A percentile compares a stretch with the other conserved stretches of the same genome.
Evolutionary conservation across 2,113 vertebrate species (phyloP).

Genomic region (Dasyprocta punctata): DNA sequence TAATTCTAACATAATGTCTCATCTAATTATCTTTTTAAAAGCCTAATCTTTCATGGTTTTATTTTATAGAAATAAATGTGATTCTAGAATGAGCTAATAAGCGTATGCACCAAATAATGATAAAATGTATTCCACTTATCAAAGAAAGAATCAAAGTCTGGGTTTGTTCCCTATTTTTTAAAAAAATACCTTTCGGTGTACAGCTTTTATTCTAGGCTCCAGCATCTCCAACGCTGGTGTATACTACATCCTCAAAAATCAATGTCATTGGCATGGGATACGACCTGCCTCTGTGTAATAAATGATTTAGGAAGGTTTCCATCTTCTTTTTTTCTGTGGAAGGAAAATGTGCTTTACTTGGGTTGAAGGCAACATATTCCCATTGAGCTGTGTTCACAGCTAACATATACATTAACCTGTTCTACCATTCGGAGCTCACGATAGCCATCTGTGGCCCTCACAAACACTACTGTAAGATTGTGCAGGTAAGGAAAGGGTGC

Average conservation of each 20-base stretch:
- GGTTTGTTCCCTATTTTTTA: not conserved
- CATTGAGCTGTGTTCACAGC: not conserved
- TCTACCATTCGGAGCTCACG: not conserved
- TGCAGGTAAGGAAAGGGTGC: not conserved
- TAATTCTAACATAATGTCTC: not conserved
- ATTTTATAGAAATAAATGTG: constrained; percentile 12
- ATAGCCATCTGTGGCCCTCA: not conserved
- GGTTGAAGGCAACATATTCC: not conserved
- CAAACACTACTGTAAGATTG: not conserved
- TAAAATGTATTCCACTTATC: constrained; percentile 36
- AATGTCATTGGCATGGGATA: not conserved
- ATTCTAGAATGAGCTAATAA: not conserved
- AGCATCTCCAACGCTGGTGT: not conserved
- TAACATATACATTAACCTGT: not conserved
- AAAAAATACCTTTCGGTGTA: not conserved
- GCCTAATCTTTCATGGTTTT: not conserved
- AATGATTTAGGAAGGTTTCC: not conserved
- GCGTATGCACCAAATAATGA: not conserved
- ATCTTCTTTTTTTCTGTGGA: not conserved
- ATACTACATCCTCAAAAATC: not conserved
- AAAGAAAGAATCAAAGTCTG: not conserved
- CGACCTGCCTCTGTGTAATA: not conserved
- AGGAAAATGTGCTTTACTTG: not conserved
- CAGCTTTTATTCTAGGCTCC: not conserved
- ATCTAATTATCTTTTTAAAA: constrained; percentile 46